phyloP scores from a whole-genome alignment of 2,113 vertebrate genomes.

The Ahaetulla prasina region DNA sequence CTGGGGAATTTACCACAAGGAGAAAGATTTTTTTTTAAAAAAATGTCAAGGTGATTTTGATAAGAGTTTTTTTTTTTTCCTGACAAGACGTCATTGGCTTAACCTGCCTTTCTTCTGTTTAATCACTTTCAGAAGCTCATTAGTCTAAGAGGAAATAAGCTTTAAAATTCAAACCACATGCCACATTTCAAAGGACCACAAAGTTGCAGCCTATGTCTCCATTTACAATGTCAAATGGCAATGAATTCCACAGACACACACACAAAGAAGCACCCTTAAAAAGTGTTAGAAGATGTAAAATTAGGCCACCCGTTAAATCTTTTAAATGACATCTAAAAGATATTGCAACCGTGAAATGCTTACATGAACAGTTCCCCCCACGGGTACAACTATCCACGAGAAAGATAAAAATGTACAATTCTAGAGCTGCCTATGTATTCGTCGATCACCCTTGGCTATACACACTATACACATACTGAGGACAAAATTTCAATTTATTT shows the following conservation, averaged over 20 bases:
- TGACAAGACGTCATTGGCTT: conserved; percentile 53
- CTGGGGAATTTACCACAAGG: conserved; percentile 9
- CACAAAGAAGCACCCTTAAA: conserved; percentile 26
- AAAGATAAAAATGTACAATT: neutral
- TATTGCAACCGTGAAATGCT: neutral
- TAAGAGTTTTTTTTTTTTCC: conserved; percentile 58
- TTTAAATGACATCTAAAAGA: conserved; percentile 6
- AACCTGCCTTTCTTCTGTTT: conserved; percentile 55
- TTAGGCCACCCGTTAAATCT: conserved; percentile 6
- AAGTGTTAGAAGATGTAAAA: conserved; percentile 43
- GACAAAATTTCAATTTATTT: neutral
- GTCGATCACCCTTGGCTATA: neutral
- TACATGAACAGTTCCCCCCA: neutral
- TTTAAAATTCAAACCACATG: conserved; percentile 68
- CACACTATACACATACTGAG: neutral
- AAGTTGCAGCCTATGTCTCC: neutral
- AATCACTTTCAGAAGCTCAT: conserved; percentile 65
- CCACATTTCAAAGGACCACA: conserved; percentile 43
- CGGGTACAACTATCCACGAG: neutral
- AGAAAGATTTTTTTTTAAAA: neutral
- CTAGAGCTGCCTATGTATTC: neutral
- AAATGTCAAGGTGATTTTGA: conserved; percentile 10
- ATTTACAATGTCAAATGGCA: conserved; percentile 9
- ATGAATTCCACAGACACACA: neutral
- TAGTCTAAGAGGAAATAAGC: conserved; percentile 61